phyloP scores from a whole-genome alignment of 2,888 invertebrate species.

The Nineta flava region DNA sequence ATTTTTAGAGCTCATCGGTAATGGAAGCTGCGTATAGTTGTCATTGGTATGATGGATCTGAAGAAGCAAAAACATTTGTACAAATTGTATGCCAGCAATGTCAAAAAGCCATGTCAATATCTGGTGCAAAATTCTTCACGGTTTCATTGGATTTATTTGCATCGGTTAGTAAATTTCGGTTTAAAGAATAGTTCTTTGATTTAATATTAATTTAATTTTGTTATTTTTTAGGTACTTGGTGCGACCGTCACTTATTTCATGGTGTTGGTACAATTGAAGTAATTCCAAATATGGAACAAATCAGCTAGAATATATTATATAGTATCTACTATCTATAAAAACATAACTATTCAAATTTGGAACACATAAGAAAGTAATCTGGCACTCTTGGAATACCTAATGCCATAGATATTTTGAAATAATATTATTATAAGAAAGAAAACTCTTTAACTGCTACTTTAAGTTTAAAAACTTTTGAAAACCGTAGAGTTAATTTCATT shows the following conservation, averaged over 20 bases:
- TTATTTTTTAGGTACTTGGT: constrained; percentile 53
- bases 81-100: constrained; percentile 85
- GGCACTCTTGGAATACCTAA: too few relatives aligned
- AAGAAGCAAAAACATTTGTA: constrained; percentile 79
- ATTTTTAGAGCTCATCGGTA: constrained; percentile 64
- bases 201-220: constrained; percentile 3
- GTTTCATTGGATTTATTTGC: constrained; percentile 77
- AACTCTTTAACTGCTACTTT: too few relatives aligned
- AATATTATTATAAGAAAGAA: too few relatives aligned
- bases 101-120: constrained; percentile 77
- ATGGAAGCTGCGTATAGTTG: constrained; percentile 86
- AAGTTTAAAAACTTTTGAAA: too few relatives aligned
- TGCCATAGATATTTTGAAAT: too few relatives aligned
- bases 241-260: constrained; percentile 83
- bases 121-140: constrained; percentile 79
- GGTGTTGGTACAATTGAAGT: constrained; percentile 80
- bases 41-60: constrained; percentile 82
- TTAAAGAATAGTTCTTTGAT: background rate
- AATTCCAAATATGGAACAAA: too few relatives aligned
- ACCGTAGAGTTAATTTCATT: too few relatives aligned
- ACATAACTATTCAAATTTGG: too few relatives aligned
- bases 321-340: too few relatives aligned
- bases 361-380: too few relatives aligned
- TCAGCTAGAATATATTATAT: too few relatives aligned
- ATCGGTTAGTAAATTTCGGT: constrained; percentile 42